Percentiles rank a stretch among this genome's conserved stretches.
Evolutionary conservation across 2,888 invertebrate genomes (phyloP).

Genomic region (Macrosiphum euphorbiae): DNA sequence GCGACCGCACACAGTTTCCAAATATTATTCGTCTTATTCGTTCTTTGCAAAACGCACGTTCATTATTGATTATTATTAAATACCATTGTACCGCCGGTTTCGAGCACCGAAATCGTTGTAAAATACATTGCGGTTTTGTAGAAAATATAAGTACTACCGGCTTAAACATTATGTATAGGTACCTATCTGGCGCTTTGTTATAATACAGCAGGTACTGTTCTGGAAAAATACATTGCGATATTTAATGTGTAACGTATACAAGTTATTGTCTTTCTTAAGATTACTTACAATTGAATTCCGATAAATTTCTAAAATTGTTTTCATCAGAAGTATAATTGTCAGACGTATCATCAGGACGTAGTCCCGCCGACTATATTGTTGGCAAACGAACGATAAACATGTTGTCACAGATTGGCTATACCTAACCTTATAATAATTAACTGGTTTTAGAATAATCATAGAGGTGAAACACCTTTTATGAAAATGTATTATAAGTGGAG

Average conservation of each 20-base stretch:
- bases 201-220: neutral
- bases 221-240: neutral
- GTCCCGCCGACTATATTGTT: neutral
- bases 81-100: neutral
- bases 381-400: neutral
- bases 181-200: neutral
- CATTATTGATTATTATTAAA: neutral
- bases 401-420: neutral
- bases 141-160: neutral
- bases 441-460: neutral
- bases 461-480: neutral
- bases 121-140: neutral
- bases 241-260: neutral
- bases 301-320: neutral
- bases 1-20: neutral
- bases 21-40: neutral
- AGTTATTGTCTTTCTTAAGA: neutral
- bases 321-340: neutral
- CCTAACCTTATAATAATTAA: neutral
- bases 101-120: neutral
- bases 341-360: neutral
- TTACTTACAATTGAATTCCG: neutral
- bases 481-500: neutral
- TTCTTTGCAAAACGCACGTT: neutral
- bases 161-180: too few species aligned